Base-by-base conservation (phyloP, 2,888 invertebrate species). In the Tricholauxania praeusta region DNA sequence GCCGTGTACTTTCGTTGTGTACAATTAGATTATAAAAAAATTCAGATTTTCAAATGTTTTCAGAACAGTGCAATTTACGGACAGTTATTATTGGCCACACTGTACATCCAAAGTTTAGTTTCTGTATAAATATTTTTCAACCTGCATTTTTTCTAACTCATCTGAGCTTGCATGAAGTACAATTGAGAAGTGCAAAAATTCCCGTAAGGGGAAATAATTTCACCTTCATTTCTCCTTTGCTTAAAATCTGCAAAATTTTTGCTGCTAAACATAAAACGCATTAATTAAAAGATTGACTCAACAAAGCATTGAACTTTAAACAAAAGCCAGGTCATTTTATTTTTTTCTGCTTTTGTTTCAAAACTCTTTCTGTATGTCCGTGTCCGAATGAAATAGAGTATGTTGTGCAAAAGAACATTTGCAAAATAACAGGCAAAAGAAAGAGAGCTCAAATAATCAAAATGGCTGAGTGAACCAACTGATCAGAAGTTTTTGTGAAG, bases 181-280 rank as follows among this genome's bases (percentile, higher is more conserved):
- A 72, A 49, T 19, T 74, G 74, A 22, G 67, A 74, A 76, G 74
- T 77, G 57, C 49, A 69, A 72, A 70, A 60, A 57, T 68, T 39
- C 60, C 63, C 47, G 3, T 63, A 14, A 64, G 52, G 39, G 39
- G 39, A 17, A 47, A 71, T 57, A 51, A 47, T 71, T 59, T 68
- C 70, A 55, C 53, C 17, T 52, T 52, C n/a, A 17, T 53, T 12
- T 17, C 14, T n/a, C 53, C 17, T 14, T 53, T 2, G 6, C 12
- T 28, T n/a, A 57, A 57, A 4, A 19, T 12, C 57, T 57, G 12
- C 28, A 14, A 19, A 28, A 1, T 57, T 57, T 19, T 51, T 48
- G 47, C 59, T 68, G 68, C 60, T 60, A 59, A 69, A 15, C 28
- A 52, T 52, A 12, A 52, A 66, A 53, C 32, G 66, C n/a, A 55